Evolutionary conservation across 2,113 vertebrate species (phyloP), one percentile per base, ranked within the genome.

Genomic region (Brienomyrus brachyistius): DNA sequence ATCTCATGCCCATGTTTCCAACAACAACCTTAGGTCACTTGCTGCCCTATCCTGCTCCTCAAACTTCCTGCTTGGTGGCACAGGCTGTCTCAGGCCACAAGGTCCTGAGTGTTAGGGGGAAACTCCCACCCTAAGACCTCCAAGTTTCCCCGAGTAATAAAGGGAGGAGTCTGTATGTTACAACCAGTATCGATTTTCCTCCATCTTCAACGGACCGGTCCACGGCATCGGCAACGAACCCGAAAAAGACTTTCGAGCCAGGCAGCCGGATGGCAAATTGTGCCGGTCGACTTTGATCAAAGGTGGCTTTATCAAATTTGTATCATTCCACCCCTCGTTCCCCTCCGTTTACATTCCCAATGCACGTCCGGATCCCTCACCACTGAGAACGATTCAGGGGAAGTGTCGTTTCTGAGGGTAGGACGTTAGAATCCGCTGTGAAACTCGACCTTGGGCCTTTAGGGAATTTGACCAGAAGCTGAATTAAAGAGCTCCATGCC

Each of bases 381-480:
- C 86, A 3, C 35, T 4, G 88, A 87, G 91, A 89, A 88, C 31
- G 89, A 91, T 90, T 89, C 90, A 52, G 91, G 90, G 91, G 89
- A 83, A 90, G 90, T 86, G 50, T 90, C 77, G 82, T 56, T 86
- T 90, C 89, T 51, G 89, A 86, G 59, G 17, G n/a, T 90, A 90
- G 59, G 66, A 86, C 21, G 90, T 92, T 90, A 89, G 89, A 86
- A 91, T 91, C 90, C 90, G 90, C 86, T 86, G 47, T 91, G 89
- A 90, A 89, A 93, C 89, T 90, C 90, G 82, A 83, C 89, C 91
- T 54, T 83, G 90, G 88, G 82, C 86, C 74, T 91, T 92, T 90
- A 89, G 89, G 89, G 51, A 91, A 35, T 40, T 35, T 82, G 88
- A 92, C 91, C 89, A 90, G 15, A 91, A 91, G 89, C 87, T 59